phyloP scores from a whole-genome alignment of 1,140 invertebrate species.

The Ganaspis sp. region DNA sequence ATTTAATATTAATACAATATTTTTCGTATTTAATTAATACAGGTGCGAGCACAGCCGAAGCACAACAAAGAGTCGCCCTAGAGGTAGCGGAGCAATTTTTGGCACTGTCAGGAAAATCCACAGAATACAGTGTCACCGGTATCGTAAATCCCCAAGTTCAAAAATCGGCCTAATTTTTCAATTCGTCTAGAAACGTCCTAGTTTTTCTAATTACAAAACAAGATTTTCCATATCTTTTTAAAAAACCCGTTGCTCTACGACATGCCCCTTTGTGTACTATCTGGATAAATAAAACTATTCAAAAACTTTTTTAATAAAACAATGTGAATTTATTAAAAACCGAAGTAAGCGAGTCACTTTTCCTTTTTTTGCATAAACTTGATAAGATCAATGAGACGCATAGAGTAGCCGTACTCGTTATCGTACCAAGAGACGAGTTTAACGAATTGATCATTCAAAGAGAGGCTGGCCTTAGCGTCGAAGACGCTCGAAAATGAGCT shows the following conservation, averaged over 20 bases:
- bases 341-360: background rate
- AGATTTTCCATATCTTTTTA: background rate
- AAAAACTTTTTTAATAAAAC: too few relatives aligned
- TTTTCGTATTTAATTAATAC: conserved; percentile 32
- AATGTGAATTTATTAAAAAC: too few relatives aligned
- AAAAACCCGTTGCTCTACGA: background rate
- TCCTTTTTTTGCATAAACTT: conserved; percentile 48
- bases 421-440: conserved; percentile 82
- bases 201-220: background rate
- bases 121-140: conserved; percentile 74
- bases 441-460: conserved; percentile 78
- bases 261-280: too few relatives aligned
- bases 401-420: conserved; percentile 84
- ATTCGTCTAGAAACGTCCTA: background rate
- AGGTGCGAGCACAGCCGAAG: conserved; percentile 95
- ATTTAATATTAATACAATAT: too few relatives aligned
- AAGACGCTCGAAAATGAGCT: conserved; percentile 81
- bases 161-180: conserved; percentile 63
- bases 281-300: too few relatives aligned
- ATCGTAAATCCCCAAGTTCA: conserved; percentile 79
- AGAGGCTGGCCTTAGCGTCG: conserved; percentile 83
- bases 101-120: conserved; percentile 80
- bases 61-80: conserved; percentile 92
- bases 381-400: conserved; percentile 81
- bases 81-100: conserved; percentile 97